These are phyloP conservation scores for Drosophila saltans DNA, from an alignment of 1,140 invertebrate species.

Conservation along the genomic window DNA sequence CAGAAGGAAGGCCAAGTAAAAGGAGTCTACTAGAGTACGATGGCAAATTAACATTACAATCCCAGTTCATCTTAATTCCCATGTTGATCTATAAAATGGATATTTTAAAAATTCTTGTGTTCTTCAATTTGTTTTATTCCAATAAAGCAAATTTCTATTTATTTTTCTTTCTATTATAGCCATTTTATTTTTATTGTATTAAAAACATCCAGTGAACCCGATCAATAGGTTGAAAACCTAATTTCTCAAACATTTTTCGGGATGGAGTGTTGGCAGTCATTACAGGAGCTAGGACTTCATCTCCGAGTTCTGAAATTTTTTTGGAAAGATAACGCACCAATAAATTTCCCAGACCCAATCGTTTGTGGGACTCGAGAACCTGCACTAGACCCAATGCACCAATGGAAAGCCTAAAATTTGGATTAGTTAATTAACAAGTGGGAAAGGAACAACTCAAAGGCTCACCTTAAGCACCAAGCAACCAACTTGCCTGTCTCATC, in stretches of 20 bases:
- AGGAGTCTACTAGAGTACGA: no score
- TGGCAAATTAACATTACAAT: no score
- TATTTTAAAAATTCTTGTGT: no score
- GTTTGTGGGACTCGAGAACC: conserved; percentile 64
- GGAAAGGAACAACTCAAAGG: no score
- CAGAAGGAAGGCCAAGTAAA: no score
- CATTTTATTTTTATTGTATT: no score
- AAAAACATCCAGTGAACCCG: conserved; percentile 39
- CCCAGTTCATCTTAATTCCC: no score
- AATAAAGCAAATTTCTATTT: no score
- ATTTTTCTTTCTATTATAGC: no score
- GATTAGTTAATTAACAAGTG: no score
- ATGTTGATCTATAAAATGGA: no score
- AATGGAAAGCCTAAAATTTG: conserved; percentile 46
- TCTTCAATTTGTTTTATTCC: no score
- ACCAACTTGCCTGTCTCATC: conserved; percentile 59
- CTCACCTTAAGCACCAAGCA: conserved; percentile 69
- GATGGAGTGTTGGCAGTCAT: conserved; percentile 53
- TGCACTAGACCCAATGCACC: conserved; percentile 72
- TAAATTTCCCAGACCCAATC: conserved; percentile 64
- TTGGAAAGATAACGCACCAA: conserved; percentile 62
- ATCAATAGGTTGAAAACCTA: conserved; percentile 68
- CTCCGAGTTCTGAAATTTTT: conserved; percentile 44
- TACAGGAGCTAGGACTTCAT: conserved; percentile 70
- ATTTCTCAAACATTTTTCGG: conserved; percentile 71